Conservation (phyloP, 1,140 invertebrate genomes). For the Tetranychus urticae region DNA sequence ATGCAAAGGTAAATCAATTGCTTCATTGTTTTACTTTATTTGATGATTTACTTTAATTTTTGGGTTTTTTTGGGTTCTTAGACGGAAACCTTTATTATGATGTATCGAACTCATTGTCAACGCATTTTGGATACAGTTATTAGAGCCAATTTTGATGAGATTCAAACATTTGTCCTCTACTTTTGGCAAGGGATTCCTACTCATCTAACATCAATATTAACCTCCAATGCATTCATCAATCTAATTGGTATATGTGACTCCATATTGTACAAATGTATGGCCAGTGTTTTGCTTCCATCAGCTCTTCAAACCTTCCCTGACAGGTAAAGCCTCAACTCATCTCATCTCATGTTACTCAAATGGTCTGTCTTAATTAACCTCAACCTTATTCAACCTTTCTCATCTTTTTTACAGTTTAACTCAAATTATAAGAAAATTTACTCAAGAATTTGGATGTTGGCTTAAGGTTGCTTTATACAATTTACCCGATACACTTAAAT, state of each 20-base stretch:
- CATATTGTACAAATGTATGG: slow-evolving; percentile 29
- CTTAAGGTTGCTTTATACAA: slow-evolving; percentile 26
- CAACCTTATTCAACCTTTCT: background rate
- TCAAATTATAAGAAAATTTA: slow-evolving; percentile 30
- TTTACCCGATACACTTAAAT: slow-evolving; percentile 26
- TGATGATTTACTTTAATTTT: background rate
- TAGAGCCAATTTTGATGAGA: slow-evolving; percentile 29
- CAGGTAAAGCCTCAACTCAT: slow-evolving; percentile 10
- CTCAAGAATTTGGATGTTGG: slow-evolving; percentile 29
- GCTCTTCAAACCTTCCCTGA: slow-evolving; percentile 22
- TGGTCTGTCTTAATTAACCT: no score
- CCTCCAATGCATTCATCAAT: slow-evolving; percentile 22
- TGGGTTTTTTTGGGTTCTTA: slow-evolving; percentile 7
- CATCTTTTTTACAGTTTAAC: slow-evolving; percentile 11
- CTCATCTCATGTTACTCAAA: no score
- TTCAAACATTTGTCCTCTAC: slow-evolving; percentile 27
- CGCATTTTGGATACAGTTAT: slow-evolving; percentile 28
- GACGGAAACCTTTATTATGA: slow-evolving; percentile 27
- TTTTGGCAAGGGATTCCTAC: slow-evolving; percentile 31
- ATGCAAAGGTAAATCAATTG: background rate
- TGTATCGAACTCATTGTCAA: slow-evolving; percentile 31
- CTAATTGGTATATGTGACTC: slow-evolving; percentile 29
- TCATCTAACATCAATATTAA: slow-evolving; percentile 25
- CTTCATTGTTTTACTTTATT: background rate
- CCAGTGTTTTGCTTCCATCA: slow-evolving; percentile 26